Conservation (phyloP, 2,113 vertebrate genomes). For the Athene cunicularia region DNA sequence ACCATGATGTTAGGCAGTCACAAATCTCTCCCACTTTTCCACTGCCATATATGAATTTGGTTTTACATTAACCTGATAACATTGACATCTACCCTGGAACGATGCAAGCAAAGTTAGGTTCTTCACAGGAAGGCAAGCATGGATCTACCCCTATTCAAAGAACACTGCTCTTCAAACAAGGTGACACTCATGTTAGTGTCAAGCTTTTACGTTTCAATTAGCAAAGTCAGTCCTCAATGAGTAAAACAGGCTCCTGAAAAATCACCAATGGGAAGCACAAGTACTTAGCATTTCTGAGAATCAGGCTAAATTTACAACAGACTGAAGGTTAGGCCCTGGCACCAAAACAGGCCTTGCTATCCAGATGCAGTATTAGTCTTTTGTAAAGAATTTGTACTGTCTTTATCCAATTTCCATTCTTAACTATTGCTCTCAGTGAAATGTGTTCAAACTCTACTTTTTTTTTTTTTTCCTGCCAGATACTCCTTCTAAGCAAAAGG, state of each 20-base stretch:
- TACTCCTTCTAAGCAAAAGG: neutral
- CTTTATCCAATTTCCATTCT: conserved; percentile 59
- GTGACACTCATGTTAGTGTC: neutral
- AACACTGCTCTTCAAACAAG: neutral
- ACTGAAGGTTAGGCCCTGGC: conserved; percentile 33
- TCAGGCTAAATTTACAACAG: conserved; percentile 30
- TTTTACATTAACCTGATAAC: neutral
- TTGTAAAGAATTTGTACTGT: conserved; percentile 48
- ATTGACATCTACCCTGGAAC: neutral
- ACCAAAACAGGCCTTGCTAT: conserved; percentile 2
- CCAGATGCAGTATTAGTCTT: conserved; percentile 55
- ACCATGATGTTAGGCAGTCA: fast-evolving
- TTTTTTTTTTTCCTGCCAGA: neutral
- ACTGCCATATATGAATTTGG: neutral
- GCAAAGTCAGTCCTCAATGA: neutral
- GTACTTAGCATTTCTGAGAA: conserved; percentile 15
- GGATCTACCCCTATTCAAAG: neutral
- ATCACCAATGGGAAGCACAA: neutral
- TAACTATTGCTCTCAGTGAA: neutral
- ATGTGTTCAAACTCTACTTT: neutral
- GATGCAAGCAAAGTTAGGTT: neutral
- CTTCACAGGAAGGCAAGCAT: neutral
- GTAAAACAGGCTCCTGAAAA: neutral
- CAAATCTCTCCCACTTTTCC: neutral
- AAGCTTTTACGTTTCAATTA: neutral